These are phyloP conservation scores for Drosophila paulistorum DNA, from an alignment of 1,140 invertebrate species.

Conservation along the genomic window DNA sequence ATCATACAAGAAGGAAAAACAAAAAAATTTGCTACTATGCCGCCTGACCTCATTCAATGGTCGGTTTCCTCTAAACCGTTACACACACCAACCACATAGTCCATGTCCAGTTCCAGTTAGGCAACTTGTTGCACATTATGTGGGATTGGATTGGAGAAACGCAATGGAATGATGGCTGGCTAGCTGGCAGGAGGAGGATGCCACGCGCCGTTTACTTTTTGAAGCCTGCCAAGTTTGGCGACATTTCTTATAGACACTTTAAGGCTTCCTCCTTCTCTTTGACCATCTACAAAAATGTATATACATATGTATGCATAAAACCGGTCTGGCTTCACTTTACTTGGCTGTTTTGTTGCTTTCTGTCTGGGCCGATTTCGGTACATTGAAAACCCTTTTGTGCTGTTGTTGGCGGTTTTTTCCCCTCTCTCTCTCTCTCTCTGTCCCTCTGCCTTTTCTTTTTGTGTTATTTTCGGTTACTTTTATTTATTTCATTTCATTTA, in stretches of 20 bases:
- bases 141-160: slow-evolving; percentile 19
- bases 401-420: not conserved
- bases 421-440: too few relatives aligned
- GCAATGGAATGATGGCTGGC: slow-evolving; percentile 4
- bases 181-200: slow-evolving; percentile 34
- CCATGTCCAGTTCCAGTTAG: slow-evolving; percentile 49
- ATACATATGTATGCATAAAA: not conserved
- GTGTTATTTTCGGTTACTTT: slow-evolving; percentile 38
- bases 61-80: slow-evolving; percentile 11
- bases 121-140: slow-evolving; percentile 50
- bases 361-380: slow-evolving; percentile 3
- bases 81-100: slow-evolving; percentile 41
- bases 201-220: slow-evolving; percentile 38
- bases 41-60: slow-evolving; percentile 10
- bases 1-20: not conserved
- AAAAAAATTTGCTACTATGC: slow-evolving; percentile 1
- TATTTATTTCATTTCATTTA: slow-evolving; percentile 30
- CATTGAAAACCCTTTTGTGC: slow-evolving; percentile 8
- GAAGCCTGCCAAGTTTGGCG: slow-evolving; percentile 76
- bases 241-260: slow-evolving; percentile 68
- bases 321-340: slow-evolving; percentile 40
- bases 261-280: slow-evolving; percentile 59
- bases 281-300: not conserved
- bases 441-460: slow-evolving; percentile 3
- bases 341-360: slow-evolving; percentile 1